Evolutionary conservation across 2,888 invertebrate species (phyloP), one percentile per base, ranked within the genome.

Genomic region (Tiphia femorata): DNA sequence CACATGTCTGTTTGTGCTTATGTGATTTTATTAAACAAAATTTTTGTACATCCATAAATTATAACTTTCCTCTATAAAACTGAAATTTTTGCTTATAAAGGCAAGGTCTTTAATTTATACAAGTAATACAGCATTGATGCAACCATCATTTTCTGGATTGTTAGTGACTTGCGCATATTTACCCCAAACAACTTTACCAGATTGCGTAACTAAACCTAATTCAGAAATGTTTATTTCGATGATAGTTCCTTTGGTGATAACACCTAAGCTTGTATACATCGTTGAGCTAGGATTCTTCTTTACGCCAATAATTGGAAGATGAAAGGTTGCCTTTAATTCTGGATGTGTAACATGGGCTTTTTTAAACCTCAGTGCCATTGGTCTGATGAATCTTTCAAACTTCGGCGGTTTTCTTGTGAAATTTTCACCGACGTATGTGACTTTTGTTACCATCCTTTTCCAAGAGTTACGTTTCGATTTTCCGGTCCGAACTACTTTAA

Each of bases 131-230:
- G 98, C 98, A 87, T 99, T 99, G 58, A 99, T 97, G 80, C 98
- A 98, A 14, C 99, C 99, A 87, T 99, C 99, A 85, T 99, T 99
- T 84, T 99, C 99, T 0, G 99, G 99, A 86, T 98, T 96, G 84
- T 99, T 99, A 0, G 98, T 98, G 14, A 99, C 98, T 85, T 98
- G 99, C 0, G 99, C 99, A 83, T 97, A 99, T 87, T 99, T 99
- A 56, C 98, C 99, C 99, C 99, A 99, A 0, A 99, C 96, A 42
- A 99, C 97, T 89, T 98, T 99, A 58, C 99, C 99, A 6, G 96
- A 94, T 83, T 98, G 97, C 0, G 99, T 99, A 1, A 99, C 99
- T 61, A 99, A 87, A 86, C 99, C 99, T 62, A 99, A 87, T 85
- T 99, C 99, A 4, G 97, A 97, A 73, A 99, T 96, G 82, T 99